Conservation (phyloP, 2,113 vertebrate species). For the Synchiropus splendidus region DNA sequence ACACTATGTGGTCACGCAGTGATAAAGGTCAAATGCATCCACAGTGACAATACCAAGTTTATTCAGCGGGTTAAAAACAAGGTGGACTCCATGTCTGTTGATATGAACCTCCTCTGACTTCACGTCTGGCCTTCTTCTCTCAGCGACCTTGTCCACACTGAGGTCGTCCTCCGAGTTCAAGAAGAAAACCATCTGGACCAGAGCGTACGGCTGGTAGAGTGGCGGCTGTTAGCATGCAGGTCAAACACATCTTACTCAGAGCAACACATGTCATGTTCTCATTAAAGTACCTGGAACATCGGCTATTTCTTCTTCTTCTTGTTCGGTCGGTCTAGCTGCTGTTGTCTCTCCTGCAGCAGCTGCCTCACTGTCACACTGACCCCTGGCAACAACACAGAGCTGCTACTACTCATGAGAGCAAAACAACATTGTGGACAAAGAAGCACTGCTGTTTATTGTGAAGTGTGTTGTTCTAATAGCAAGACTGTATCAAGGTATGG, state of each 20-base stretch:
- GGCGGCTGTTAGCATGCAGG: rapidly evolving
- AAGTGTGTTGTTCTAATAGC: too few relatives aligned
- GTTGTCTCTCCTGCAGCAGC: conserved; percentile 50
- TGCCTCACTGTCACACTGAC: conserved; percentile 46
- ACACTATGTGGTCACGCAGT: too few relatives aligned
- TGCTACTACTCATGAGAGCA: too few relatives aligned
- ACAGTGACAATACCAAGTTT: too few relatives aligned
- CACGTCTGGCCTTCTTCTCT: conserved; percentile 9
- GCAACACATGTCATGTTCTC: too few relatives aligned
- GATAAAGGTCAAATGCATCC: too few relatives aligned
- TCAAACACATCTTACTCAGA: not conserved
- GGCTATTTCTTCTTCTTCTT: conserved; percentile 54
- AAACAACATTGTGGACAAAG: not conserved
- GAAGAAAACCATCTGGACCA: conserved; percentile 89
- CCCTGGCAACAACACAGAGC: conserved; percentile 28
- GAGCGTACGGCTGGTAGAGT: conserved; percentile 79
- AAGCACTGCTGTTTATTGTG: not conserved
- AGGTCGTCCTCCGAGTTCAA: conserved; percentile 76
- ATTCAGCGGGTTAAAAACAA: too few relatives aligned
- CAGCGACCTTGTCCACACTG: conserved; percentile 76
- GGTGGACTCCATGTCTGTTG: too few relatives aligned
- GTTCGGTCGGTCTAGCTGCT: conserved; percentile 40
- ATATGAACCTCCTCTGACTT: too few relatives aligned
- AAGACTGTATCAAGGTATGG: too few relatives aligned
- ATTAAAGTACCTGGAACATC: not conserved